phyloP scores from a whole-genome alignment of 2,113 vertebrate genomes.

The Trematocara stigmaticum region DNA sequence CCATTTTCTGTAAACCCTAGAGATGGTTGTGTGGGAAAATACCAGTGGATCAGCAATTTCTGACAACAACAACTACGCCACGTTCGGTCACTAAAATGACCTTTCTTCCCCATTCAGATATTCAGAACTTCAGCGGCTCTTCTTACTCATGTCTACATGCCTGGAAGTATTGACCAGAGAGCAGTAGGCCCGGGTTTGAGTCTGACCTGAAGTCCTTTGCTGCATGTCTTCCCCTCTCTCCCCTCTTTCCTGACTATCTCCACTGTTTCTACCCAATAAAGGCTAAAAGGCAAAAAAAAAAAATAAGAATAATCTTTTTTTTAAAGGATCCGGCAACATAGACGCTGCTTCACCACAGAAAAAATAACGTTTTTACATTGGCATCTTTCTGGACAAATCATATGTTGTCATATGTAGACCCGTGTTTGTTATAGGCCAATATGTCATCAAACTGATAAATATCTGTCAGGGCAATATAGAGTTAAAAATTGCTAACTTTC shows the following conservation, averaged over 20 bases:
- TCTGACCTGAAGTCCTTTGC: background rate
- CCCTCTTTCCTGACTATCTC: background rate
- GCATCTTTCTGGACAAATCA: background rate
- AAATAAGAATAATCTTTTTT: background rate
- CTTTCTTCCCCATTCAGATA: background rate
- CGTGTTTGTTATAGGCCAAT: background rate
- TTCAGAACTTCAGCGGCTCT: background rate
- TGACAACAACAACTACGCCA: background rate
- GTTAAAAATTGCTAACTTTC: background rate
- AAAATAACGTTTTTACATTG: background rate
- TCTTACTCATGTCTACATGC: background rate
- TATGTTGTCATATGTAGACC: background rate
- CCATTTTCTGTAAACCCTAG: background rate
- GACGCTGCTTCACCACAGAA: background rate
- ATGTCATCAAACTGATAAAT: background rate
- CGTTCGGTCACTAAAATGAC: background rate
- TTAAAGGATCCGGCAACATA: background rate
- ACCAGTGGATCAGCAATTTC: background rate
- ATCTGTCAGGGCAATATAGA: background rate
- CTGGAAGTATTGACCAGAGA: background rate
- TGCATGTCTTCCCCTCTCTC: background rate
- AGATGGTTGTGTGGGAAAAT: background rate
- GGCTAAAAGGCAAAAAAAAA: background rate
- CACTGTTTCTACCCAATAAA: background rate
- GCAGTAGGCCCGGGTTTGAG: background rate